phyloP scores from a whole-genome alignment of 2,888 invertebrate species.

The Metalampra italica region DNA sequence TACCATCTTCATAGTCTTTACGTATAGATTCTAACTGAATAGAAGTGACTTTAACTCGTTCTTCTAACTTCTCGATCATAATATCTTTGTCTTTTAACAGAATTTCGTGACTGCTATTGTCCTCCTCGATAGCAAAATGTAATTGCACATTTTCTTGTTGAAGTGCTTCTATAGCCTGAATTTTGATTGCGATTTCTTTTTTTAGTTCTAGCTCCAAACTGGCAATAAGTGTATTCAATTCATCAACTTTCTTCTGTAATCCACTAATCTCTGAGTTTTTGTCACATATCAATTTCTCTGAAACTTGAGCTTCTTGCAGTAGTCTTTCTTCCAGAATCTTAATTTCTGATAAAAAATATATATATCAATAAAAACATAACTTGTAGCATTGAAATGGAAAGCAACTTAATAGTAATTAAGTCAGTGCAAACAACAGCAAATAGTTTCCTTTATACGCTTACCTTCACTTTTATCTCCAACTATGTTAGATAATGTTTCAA shows the following conservation, averaged over 20 bases:
- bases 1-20: slow-evolving; percentile 33
- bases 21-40: slow-evolving; percentile 29
- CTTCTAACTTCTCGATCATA: slow-evolving; percentile 38
- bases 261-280: slow-evolving; percentile 14
- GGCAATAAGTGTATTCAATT: slow-evolving; percentile 23
- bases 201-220: slow-evolving; percentile 32
- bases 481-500: slow-evolving; percentile 12
- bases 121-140: slow-evolving; percentile 40
- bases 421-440: neutral
- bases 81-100: slow-evolving; percentile 41
- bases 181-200: slow-evolving; percentile 26
- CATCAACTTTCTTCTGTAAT: slow-evolving; percentile 20
- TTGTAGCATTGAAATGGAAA: neutral
- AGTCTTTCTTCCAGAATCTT: neutral
- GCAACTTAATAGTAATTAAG: neutral
- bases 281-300: neutral
- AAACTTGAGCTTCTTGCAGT: neutral
- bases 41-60: slow-evolving; percentile 26
- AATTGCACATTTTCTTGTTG: slow-evolving; percentile 43
- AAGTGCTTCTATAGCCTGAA: slow-evolving; percentile 28
- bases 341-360: neutral
- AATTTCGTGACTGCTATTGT: slow-evolving; percentile 39
- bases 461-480: slow-evolving; percentile 33
- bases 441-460: slow-evolving; percentile 13
- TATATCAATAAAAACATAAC: neutral